phyloP scores from a whole-genome alignment of 2,113 vertebrate species.

The Peromyscus maniculatus region DNA sequence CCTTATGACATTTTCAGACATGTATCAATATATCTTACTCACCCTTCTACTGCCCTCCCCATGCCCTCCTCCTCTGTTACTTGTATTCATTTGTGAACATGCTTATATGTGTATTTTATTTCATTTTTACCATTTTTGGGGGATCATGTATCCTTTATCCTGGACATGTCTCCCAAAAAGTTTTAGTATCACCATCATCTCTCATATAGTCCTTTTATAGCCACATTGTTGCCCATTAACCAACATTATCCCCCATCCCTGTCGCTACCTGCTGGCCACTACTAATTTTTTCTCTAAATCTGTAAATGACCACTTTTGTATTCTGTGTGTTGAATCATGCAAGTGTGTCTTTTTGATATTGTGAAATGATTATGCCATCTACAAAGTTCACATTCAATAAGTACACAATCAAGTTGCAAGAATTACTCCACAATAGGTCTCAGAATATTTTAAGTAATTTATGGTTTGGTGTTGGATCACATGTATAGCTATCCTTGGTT shows the following conservation, averaged over 20 bases:
- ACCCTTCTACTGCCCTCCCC: not conserved
- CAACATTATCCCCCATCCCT: not conserved
- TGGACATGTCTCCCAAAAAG: not conserved
- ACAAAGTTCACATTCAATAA: not conserved
- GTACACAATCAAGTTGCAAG: not conserved
- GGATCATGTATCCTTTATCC: not conserved
- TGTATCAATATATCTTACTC: not conserved
- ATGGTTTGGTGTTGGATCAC: not conserved
- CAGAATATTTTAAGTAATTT: not conserved
- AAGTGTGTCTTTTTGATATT: not conserved
- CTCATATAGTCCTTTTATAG: slow-evolving; percentile 14
- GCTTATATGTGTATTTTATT: not conserved
- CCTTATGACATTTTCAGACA: not conserved
- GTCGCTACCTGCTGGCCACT: not conserved
- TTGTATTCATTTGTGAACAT: slow-evolving; percentile 10
- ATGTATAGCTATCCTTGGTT: not conserved
- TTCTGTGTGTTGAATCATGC: not conserved
- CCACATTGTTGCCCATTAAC: not conserved
- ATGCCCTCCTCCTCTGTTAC: not conserved
- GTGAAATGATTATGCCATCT: not conserved
- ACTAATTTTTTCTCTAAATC: slow-evolving; percentile 1
- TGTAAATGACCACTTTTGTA: not conserved
- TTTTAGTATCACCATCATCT: not conserved
- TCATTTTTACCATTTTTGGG: not conserved
- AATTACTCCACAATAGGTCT: not conserved